These are phyloP conservation scores for Scomberomorus guttatus DNA, from an alignment of 2,797 vertebrate genomes.

Conservation along the genomic window DNA sequence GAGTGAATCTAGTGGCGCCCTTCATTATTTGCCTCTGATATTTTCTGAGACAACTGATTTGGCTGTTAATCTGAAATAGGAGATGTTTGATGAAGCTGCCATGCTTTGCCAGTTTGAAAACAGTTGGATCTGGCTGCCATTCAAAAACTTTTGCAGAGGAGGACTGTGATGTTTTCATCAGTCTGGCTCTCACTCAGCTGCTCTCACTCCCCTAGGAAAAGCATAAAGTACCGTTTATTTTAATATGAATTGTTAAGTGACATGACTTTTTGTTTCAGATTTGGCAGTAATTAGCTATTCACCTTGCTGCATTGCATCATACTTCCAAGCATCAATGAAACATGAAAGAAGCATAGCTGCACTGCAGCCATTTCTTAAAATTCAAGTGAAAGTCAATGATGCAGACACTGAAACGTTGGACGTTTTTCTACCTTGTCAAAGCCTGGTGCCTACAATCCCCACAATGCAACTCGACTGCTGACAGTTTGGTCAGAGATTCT, in stretches of 20 bases:
- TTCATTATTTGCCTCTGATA: neutral
- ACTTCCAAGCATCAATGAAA: neutral
- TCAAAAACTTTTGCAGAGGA: neutral
- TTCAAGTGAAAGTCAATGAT: neutral
- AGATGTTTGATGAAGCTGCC: neutral
- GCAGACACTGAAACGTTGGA: neutral
- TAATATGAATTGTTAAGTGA: neutral
- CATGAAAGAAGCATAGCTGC: too few relatives aligned
- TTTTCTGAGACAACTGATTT: neutral
- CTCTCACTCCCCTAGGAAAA: neutral
- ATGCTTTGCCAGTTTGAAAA: neutral
- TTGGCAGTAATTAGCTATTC: neutral
- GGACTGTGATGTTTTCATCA: too few relatives aligned
- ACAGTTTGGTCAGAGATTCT: too few relatives aligned
- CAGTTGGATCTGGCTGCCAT: neutral
- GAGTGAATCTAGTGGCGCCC: too few relatives aligned
- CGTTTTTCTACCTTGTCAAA: too few relatives aligned
- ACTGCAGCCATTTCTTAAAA: too few relatives aligned
- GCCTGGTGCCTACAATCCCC: too few relatives aligned
- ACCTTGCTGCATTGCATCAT: neutral
- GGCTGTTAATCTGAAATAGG: neutral
- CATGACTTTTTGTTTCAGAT: neutral
- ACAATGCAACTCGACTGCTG: too few relatives aligned
- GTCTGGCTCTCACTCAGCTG: neutral
- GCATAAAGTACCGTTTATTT: neutral